Evolutionary conservation across 1,140 invertebrate species (phyloP), one percentile per base, ranked within the genome.

Genomic region (Babylonia areolata): DNA sequence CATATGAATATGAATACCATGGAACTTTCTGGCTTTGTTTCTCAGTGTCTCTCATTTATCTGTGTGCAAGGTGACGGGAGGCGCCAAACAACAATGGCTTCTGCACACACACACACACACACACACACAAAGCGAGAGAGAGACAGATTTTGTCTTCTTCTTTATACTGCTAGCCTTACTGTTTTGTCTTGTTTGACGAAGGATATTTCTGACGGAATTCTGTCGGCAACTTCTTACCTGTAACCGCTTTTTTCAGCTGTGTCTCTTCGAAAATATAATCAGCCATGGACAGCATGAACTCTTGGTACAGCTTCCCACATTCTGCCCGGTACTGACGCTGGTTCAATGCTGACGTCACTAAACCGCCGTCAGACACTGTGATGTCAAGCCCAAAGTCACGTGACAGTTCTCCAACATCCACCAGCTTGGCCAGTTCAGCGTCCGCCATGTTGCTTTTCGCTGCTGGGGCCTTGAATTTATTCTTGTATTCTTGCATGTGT

Each of bases 281-380:
- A 1, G 84, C 51, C 87, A 88, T 88, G 11, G 73, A 85, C 39
- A 88, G 64, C n/a, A 88, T 54, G 79, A 88, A 88, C 46, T 88
- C 71, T n/a, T 85, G 77, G 54, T 88, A 88, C 31, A 88, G 85
- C 46, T 78, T 84, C 17, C 37, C 40, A 46, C 87, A 88, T 71
- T 88, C 87, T 31, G 87, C 40, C 37, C 85, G 85, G 58, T 88
- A 88, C 64, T 81, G 77, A 40, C 84, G 77, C 39, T 88, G 84
- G 77, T 81, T 88, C 40, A 84, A 78, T 5, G 84, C 87, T 78
- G 87, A 88, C 75, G 87, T 54, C 31, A 85, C 84, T 11, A 88
- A 37, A 37, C 87, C 87, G 1, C 87, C 87, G 51, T 85, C 69
- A 35, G 87, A 84, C 40, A 85, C 87, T 28, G 87, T 88, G 79